phyloP scores from a whole-genome alignment of 2,797 vertebrate genomes.

The Psittacula echo region DNA sequence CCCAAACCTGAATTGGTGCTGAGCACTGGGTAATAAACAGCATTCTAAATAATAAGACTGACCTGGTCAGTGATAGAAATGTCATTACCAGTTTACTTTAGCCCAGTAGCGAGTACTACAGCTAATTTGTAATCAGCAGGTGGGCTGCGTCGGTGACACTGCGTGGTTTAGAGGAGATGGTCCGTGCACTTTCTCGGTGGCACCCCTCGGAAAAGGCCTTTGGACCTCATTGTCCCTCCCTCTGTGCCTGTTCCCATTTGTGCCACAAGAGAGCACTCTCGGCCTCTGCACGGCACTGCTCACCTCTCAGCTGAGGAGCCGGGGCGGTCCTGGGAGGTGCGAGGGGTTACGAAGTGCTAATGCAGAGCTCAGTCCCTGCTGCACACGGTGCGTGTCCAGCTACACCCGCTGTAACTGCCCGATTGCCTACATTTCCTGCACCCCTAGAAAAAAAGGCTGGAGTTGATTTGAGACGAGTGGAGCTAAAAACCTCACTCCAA shows the following conservation, averaged over 20 bases:
- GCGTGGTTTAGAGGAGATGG: not conserved
- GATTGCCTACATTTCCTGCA: fast-evolving
- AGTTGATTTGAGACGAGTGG: fast-evolving
- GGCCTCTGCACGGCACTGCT: fast-evolving
- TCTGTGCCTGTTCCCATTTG: fast-evolving
- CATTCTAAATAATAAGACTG: not conserved
- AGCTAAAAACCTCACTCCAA: not conserved
- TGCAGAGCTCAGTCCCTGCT: fast-evolving
- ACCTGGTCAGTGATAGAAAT: not conserved
- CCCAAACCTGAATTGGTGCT: not conserved
- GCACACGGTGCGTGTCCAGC: fast-evolving
- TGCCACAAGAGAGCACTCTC: not conserved
- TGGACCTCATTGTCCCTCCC: not conserved
- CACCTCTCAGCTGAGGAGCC: fast-evolving
- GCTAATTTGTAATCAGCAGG: fast-evolving
- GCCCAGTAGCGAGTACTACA: fast-evolving
- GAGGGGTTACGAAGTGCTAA: fast-evolving
- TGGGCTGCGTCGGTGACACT: fast-evolving
- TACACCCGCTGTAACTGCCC: fast-evolving
- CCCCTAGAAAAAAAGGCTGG: fast-evolving
- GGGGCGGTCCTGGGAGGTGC: fast-evolving
- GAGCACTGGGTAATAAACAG: not conserved
- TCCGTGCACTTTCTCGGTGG: not conserved
- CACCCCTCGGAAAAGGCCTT: not conserved
- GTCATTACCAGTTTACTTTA: fast-evolving